phyloP scores from a whole-genome alignment of 35 echinoderm and acorn worm genomes.

The Hemicentrotus pulcherrimus region DNA sequence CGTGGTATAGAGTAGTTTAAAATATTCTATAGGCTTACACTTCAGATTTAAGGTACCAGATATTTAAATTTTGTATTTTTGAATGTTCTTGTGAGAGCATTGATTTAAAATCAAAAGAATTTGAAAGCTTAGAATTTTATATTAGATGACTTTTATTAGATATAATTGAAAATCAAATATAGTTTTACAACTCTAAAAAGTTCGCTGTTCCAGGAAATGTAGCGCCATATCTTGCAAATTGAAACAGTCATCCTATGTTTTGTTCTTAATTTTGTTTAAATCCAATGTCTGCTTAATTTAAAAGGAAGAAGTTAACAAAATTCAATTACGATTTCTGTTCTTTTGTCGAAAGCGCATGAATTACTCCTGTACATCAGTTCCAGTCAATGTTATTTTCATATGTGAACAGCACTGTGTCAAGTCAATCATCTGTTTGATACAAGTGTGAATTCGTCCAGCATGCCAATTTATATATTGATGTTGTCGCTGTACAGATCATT shows the following conservation, averaged over 20 bases:
- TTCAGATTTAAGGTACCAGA: background rate
- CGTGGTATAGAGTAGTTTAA: background rate
- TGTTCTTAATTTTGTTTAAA: background rate
- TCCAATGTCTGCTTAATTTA: background rate
- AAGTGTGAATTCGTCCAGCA: background rate
- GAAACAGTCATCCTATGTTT: background rate
- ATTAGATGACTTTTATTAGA: background rate
- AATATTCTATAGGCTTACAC: too few species aligned
- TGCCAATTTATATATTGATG: background rate
- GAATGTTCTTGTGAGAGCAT: background rate
- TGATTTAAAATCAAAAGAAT: background rate
- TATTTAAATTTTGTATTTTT: background rate
- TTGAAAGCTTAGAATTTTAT: background rate
- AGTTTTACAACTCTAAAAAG: background rate
- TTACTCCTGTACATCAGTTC: background rate
- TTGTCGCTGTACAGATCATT: background rate
- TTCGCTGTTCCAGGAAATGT: background rate
- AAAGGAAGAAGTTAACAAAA: background rate
- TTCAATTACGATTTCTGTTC: background rate
- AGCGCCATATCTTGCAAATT: background rate
- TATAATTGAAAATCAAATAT: background rate
- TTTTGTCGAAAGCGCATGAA: background rate
- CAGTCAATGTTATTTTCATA: background rate
- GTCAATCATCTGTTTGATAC: background rate
- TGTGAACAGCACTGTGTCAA: background rate